Evolutionary conservation across 2,888 invertebrate species (phyloP), one percentile per base, ranked within the genome.

Genomic region (Conchocele bisecta): DNA sequence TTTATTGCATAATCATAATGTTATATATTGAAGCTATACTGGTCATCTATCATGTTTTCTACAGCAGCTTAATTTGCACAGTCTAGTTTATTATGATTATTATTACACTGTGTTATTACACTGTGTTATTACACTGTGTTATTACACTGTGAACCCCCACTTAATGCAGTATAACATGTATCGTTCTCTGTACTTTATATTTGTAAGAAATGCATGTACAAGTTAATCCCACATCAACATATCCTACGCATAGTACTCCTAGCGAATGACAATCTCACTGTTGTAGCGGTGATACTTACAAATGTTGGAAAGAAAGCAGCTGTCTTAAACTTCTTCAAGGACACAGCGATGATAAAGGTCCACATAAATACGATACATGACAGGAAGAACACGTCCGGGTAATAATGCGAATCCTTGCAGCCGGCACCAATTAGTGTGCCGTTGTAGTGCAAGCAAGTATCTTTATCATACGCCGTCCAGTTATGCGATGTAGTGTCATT

Each of bases 231-330:
- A n/a, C 11, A 35, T 11, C 11, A 35, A 13, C 37, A 35, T 11
- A 35, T 11, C 11, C n/a, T n/a, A n/a, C n/a, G n/a, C n/a, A n/a
- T n/a, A n/a, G n/a, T n/a, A n/a, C n/a, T n/a, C n/a, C n/a, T n/a
- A n/a, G n/a, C n/a, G n/a, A n/a, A n/a, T 0, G 15, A 46, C 20
- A 46, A 46, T 46, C 1, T 5, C 7, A n/a, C 24, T n/a, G 13
- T 20, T 28, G 28, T 22, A 33, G 15, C 5, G 15, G 28, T 9
- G n/a, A 26, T 31, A 80, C 89, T 91, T 93, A 97, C 97, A 93
- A 95, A 95, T 0, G 97, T 94, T 41, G 98, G 97, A 89, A 98
- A 98, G 93, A 98, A 98, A 31, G 96, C 92, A 3, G 97, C 95
- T 84, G 95, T 97, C 91, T 97, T 97, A 91, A 98, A 97, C 88